Evolutionary conservation across 2,113 vertebrate species (phyloP).

Genomic region (Phasianus colchicus): DNA sequence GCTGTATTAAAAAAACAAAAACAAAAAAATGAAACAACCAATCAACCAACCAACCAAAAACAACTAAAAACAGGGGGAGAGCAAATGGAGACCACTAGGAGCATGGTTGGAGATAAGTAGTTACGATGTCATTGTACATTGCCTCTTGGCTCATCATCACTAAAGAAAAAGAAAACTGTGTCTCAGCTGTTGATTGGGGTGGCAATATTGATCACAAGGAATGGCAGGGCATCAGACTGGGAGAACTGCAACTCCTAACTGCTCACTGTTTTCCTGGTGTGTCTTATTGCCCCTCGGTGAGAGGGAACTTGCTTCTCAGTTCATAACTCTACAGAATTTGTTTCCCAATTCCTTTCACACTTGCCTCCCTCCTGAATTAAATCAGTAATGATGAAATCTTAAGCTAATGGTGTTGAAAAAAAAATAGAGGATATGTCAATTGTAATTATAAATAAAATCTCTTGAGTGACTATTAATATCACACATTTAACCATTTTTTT

Average conservation of each 20-base stretch:
- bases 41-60: background rate
- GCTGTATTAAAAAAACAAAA: background rate
- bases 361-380: background rate
- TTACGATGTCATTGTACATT: background rate
- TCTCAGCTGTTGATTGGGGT: background rate
- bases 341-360: background rate
- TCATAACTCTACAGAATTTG: background rate
- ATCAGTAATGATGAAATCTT: background rate
- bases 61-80: background rate
- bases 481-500: background rate
- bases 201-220: background rate
- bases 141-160: no score
- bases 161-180: background rate
- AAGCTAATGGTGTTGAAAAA: background rate
- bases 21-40: background rate
- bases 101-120: background rate
- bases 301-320: background rate
- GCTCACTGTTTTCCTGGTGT: background rate
- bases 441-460: background rate
- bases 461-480: background rate
- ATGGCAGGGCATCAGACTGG: background rate
- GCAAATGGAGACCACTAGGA: fast-evolving
- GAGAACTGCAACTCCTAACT: background rate
- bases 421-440: background rate
- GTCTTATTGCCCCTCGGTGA: background rate